Base-by-base conservation (phyloP, 2,888 invertebrate species). In the Teinopalpus imperialis region DNA sequence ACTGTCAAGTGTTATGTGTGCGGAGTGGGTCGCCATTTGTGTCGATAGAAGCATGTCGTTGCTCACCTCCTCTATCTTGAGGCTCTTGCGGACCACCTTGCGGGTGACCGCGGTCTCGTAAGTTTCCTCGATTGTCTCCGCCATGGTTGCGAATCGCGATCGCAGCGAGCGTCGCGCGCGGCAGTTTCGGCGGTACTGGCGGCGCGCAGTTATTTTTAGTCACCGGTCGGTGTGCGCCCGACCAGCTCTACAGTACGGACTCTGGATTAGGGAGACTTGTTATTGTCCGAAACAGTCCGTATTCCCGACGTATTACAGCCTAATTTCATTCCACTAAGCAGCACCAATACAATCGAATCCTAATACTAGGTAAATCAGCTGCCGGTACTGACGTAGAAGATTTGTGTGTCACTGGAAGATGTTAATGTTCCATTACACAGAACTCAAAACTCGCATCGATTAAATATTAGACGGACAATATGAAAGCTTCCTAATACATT, bases 51-150 rank as follows among this genome's bases (percentile, higher is more conserved):
- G 72, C 69, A 73, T 68, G 72, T 73, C 61, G 69, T 69, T 69
- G 79, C 91, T 91, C 91, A 93, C 93, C 91, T 93, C 93, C 90
- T 93, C 90, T 79, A 93, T 93, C 90, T 92, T 92, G 87, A 92
- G 90, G 86, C 90, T 92, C 73, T 90, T 92, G 86, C 92, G 90
- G 79, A 92, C 90, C 81, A 92, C 90, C 87, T 92, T 93, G 75
- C 92, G 90, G 78, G 91, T 91, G 86, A 93, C 91, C 86, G 92
- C 91, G 74, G 90, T 91, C 82, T 92, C 92, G 89, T 92, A 92
- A 62, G 90, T 85, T 79, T 93, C 93, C 82, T 93, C 93, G 74
- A 93, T 91, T 65, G 92, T 93, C 81, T 92, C 92, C 90, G 91
- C 91, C 92, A 91, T 91, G 83, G 77, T 74, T 76, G 76, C 72